Percentiles rank a stretch among this genome's conserved stretches.
Conservation (phyloP, 2,888 invertebrate species). For the Cryptus viduatorius region DNA sequence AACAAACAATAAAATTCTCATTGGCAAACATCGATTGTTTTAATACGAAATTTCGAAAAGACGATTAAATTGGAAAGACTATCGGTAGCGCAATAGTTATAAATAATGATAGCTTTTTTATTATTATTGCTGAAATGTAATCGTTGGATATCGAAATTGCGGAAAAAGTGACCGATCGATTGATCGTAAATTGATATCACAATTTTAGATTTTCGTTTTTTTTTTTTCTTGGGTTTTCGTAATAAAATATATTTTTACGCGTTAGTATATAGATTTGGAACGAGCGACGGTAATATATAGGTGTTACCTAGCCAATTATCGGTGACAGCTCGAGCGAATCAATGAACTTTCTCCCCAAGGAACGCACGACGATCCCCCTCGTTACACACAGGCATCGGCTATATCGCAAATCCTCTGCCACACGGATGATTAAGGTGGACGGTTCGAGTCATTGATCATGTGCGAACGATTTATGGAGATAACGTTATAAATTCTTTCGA, state of each 20-base stretch:
- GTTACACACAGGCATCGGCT: constrained; percentile 45
- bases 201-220: not conserved
- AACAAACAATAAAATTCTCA: too few species aligned
- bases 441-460: constrained; percentile 53
- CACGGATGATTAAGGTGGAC: constrained; percentile 67
- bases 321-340: constrained; percentile 68
- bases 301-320: constrained; percentile 65
- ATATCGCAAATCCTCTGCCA: constrained; percentile 64
- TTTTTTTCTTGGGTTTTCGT: not conserved
- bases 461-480: constrained; percentile 50
- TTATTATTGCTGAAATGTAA: too few species aligned
- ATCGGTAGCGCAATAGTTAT: too few species aligned
- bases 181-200: not conserved
- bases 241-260: not conserved
- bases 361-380: constrained; percentile 61
- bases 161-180: not conserved
- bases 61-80: too few species aligned
- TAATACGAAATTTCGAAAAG: too few species aligned
- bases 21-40: too few species aligned
- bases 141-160: too few species aligned
- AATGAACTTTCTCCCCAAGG: constrained; percentile 68
- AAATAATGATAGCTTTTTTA: too few species aligned
- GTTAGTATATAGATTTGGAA: constrained; percentile 15
- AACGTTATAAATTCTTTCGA: constrained; percentile 34
- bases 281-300: constrained; percentile 37